A percentile compares a stretch with the other conserved stretches of the same genome.
Evolutionary conservation across 1,140 invertebrate genomes (phyloP).

Genomic region (Brachionus calyciflorus): DNA sequence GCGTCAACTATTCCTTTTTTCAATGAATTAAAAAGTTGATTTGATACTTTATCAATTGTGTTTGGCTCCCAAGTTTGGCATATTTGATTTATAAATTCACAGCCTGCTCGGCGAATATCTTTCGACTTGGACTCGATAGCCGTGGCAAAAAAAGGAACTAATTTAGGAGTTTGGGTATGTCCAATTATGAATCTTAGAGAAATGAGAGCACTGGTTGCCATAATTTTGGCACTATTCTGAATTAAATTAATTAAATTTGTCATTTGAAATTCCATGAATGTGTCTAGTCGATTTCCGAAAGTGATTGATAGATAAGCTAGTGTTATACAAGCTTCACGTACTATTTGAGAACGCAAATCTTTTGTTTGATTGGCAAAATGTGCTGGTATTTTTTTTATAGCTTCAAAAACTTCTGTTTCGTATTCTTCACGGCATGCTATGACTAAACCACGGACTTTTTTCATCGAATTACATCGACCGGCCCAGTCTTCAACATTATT

Average conservation of each 20-base stretch:
- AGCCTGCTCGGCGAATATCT: constrained; percentile 73
- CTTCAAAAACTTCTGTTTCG: constrained; percentile 76
- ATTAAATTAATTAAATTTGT: constrained; percentile 82
- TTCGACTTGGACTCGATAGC: constrained; percentile 73
- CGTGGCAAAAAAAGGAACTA: background rate
- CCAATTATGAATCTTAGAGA: constrained; percentile 83
- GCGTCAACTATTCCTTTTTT: constrained; percentile 86
- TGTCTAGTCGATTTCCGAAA: constrained; percentile 79
- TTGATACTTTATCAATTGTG: constrained; percentile 76
- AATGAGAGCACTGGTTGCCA: constrained; percentile 81
- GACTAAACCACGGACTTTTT: constrained; percentile 76
- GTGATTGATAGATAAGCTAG: constrained; percentile 77
- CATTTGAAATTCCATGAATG: constrained; percentile 76
- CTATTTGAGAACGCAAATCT: constrained; percentile 84
- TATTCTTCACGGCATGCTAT: constrained; percentile 72
- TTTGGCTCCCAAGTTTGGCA: constrained; percentile 79
- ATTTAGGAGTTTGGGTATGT: constrained; percentile 51
- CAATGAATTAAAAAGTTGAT: constrained; percentile 75
- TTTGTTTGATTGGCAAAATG: constrained; percentile 78
- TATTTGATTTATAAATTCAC: constrained; percentile 79
- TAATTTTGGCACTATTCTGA: constrained; percentile 92
- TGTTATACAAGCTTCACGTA: constrained; percentile 88
- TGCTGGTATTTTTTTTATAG: constrained; percentile 75
- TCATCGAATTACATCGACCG: constrained; percentile 82
- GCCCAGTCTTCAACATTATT: constrained; percentile 82